phyloP scores from a whole-genome alignment of 2,888 invertebrate species.

The Nomada flava region DNA sequence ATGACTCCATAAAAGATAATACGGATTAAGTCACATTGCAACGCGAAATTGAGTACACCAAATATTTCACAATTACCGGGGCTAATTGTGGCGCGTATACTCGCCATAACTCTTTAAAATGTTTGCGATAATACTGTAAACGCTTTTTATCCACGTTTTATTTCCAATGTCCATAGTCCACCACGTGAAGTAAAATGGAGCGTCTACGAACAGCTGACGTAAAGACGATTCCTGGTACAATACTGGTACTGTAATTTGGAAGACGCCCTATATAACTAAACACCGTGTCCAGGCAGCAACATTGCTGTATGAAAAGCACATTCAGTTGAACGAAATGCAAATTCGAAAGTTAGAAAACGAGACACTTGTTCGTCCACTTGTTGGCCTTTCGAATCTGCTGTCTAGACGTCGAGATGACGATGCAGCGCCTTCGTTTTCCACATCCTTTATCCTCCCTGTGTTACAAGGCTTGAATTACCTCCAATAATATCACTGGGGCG shows the following conservation, averaged over 20 bases:
- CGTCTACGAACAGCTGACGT: not conserved
- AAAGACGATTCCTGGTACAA: no score
- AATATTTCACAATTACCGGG: slow-evolving; percentile 40
- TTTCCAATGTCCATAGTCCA: not conserved
- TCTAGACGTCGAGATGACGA: slow-evolving; percentile 32
- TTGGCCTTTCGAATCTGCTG: slow-evolving; percentile 40
- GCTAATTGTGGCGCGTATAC: slow-evolving; percentile 4
- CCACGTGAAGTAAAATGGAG: not conserved
- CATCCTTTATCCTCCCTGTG: slow-evolving; percentile 12
- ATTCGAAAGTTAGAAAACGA: slow-evolving; percentile 7
- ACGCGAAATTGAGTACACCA: slow-evolving; percentile 22
- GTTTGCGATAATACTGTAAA: not conserved
- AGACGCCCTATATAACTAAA: no score
- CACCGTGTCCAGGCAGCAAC: not conserved
- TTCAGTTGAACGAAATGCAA: slow-evolving; percentile 9
- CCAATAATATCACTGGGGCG: slow-evolving; percentile 30
- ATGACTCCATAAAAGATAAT: slow-evolving; percentile 15
- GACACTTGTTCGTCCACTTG: slow-evolving; percentile 49
- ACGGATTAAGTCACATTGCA: slow-evolving; percentile 23
- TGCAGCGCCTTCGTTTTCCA: slow-evolving; percentile 1
- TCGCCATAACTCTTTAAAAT: not conserved
- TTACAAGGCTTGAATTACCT: not conserved
- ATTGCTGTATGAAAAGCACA: not conserved
- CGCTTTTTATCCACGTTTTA: slow-evolving; percentile 9
- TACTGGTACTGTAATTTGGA: no score